Evolutionary conservation across 53 echinoderm and acorn worm species (phyloP).

Genomic region (Zoroaster sp.): DNA sequence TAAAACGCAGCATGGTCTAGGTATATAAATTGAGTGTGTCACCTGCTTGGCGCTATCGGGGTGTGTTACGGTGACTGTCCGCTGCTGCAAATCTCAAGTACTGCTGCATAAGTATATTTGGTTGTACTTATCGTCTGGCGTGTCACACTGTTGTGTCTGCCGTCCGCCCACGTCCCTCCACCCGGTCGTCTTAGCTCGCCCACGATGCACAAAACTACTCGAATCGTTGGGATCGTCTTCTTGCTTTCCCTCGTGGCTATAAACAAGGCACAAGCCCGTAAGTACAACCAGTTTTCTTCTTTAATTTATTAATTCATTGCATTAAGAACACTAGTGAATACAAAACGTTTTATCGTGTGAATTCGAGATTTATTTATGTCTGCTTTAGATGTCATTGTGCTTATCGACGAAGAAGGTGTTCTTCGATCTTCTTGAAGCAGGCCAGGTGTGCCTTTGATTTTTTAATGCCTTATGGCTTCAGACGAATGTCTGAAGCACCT

Average conservation of each 20-base stretch:
- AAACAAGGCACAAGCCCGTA: neutral
- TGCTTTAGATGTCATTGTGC: no score
- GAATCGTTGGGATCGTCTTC: neutral
- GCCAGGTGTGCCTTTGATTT: no score
- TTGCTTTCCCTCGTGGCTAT: neutral
- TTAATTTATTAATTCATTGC: no score
- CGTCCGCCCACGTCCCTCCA: slow-evolving; percentile 23
- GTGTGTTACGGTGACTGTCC: neutral
- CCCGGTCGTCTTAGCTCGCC: neutral
- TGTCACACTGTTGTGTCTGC: neutral
- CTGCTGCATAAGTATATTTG: neutral
- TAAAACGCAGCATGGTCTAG: neutral
- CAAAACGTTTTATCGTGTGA: no score
- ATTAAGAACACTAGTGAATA: no score
- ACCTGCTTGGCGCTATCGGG: neutral
- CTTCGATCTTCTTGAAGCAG: no score
- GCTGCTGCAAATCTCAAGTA: neutral
- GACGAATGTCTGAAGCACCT: no score
- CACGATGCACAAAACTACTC: neutral
- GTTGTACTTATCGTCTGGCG: neutral
- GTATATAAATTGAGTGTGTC: no score
- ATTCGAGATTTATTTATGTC: no score
- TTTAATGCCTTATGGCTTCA: no score
- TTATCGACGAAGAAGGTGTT: no score
- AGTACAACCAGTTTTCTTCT: neutral